phyloP scores from a whole-genome alignment of 1,140 invertebrate species.

The Drosophila melanica region DNA sequence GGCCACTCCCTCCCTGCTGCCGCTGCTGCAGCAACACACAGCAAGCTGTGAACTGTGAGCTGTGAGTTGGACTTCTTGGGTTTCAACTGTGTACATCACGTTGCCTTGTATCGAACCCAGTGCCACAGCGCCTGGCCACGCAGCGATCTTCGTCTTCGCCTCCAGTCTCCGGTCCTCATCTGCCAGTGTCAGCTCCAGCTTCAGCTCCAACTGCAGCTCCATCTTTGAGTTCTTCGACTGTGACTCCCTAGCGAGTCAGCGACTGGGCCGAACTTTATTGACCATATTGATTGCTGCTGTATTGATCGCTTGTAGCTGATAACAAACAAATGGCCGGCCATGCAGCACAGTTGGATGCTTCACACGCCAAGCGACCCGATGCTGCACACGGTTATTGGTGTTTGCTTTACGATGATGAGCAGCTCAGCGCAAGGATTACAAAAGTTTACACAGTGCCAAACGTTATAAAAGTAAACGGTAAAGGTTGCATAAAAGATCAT shows the following conservation, averaged over 20 bases:
- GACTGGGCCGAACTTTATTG: constrained; percentile 69
- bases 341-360: constrained; percentile 56
- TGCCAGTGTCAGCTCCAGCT: background rate
- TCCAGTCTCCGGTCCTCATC: constrained; percentile 2
- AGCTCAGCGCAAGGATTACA: background rate
- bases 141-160: constrained; percentile 30
- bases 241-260: constrained; percentile 23
- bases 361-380: constrained; percentile 37
- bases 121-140: constrained; percentile 25
- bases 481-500: background rate
- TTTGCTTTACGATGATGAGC: constrained; percentile 55
- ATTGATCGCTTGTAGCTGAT: constrained; percentile 78
- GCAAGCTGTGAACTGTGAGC: constrained; percentile 62
- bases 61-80: constrained; percentile 66
- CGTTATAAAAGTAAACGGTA: background rate
- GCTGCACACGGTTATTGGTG: constrained; percentile 32
- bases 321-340: constrained; percentile 52
- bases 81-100: constrained; percentile 78
- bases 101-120: constrained; percentile 63
- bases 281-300: constrained; percentile 82
- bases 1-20: background rate
- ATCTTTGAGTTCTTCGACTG: background rate
- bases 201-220: background rate
- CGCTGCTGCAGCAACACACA: constrained; percentile 36
- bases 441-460: constrained; percentile 13